These are phyloP conservation scores for Clarias pachynema DNA, from an alignment of 2,797 vertebrate species.

Conservation along the genomic window DNA sequence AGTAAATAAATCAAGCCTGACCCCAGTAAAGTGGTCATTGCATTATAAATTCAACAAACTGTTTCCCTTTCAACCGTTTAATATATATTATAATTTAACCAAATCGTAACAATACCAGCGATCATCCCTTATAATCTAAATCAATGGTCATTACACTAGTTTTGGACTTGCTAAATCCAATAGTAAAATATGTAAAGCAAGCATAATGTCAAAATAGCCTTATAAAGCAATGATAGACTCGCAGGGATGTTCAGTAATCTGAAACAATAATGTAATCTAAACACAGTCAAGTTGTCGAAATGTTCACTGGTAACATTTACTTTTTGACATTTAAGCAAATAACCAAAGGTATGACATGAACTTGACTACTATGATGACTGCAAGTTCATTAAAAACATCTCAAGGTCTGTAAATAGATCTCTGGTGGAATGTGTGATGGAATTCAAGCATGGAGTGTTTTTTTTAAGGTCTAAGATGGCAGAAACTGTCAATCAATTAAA, in stretches of 20 bases:
- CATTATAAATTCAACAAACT: not conserved
- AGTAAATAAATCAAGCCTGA: not conserved
- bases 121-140: not conserved
- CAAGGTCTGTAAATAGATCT: constrained; percentile 1
- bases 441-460: not conserved
- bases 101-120: not conserved
- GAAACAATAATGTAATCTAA: constrained; percentile 6
- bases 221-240: not conserved
- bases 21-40: not conserved
- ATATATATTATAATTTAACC: not conserved
- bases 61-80: not conserved
- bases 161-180: not conserved
- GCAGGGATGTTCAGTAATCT: constrained; percentile 1
- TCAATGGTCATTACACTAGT: not conserved
- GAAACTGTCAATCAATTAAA: not conserved
- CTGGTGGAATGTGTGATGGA: not conserved
- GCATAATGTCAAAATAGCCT: not conserved
- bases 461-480: not conserved
- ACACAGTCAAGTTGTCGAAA: not conserved
- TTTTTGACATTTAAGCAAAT: not conserved
- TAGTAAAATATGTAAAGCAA: not conserved
- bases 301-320: not conserved
- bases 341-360: not conserved
- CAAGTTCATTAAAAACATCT: not conserved
- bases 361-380: not conserved